These are phyloP conservation scores for Bucco capensis DNA, from an alignment of 2,113 vertebrate genomes.

Conservation along the genomic window DNA sequence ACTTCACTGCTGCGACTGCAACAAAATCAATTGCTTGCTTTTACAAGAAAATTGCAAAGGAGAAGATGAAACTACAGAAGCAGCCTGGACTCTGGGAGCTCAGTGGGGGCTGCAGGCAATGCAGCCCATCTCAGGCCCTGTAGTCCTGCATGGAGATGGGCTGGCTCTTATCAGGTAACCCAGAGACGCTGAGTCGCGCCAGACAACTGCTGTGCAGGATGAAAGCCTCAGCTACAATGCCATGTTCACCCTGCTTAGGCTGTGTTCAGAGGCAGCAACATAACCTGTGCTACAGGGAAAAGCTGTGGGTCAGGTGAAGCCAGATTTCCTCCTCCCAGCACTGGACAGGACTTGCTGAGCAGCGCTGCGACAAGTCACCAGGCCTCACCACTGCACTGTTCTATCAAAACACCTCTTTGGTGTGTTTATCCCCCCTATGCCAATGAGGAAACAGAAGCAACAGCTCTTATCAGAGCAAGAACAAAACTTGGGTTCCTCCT, in stretches of 20 bases:
- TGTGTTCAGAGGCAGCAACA: background rate
- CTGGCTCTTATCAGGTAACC: background rate
- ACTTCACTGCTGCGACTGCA: background rate
- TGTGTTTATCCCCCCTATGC: background rate
- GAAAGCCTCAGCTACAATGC: background rate
- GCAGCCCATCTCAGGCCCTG: background rate
- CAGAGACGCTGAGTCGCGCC: background rate
- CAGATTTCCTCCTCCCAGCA: background rate
- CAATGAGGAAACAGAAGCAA: background rate
- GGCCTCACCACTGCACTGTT: background rate
- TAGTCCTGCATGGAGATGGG: background rate
- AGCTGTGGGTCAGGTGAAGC: background rate
- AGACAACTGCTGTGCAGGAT: background rate
- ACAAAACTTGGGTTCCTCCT: background rate
- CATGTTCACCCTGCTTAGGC: background rate
- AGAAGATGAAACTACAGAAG: background rate
- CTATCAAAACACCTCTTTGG: background rate
- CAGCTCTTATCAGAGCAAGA: background rate
- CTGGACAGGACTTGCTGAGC: background rate
- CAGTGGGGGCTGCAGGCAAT: background rate
- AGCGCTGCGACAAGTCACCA: background rate
- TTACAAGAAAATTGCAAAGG: background rate
- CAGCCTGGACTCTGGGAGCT: accelerated
- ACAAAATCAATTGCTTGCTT: background rate
- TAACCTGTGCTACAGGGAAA: accelerated